These are phyloP conservation scores for Helicorthomorpha holstii DNA, from an alignment of 1,140 invertebrate species.

Conservation along the genomic window DNA sequence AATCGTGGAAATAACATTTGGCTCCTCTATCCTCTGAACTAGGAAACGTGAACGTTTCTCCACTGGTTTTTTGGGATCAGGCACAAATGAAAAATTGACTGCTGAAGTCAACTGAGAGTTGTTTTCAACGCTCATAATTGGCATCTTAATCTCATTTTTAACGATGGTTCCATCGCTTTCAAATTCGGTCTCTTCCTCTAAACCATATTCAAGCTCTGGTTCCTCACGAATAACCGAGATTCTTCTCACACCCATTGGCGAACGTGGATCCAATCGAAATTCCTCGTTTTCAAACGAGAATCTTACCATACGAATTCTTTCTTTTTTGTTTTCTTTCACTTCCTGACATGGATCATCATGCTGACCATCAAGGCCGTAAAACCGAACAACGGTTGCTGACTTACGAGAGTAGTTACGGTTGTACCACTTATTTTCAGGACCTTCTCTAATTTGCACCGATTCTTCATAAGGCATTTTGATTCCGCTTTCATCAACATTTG, in stretches of 20 bases:
- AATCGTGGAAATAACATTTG: too few relatives aligned
- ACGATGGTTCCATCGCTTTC: background rate
- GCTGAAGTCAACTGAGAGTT: background rate
- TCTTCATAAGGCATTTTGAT: background rate
- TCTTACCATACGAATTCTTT: background rate
- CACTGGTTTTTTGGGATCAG: background rate
- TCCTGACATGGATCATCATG: background rate
- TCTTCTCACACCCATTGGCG: background rate
- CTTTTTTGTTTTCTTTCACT: background rate
- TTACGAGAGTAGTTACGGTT: background rate
- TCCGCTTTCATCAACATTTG: background rate
- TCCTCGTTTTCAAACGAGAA: conserved; percentile 1
- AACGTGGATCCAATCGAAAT: background rate
- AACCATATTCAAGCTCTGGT: background rate
- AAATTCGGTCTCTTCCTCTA: background rate
- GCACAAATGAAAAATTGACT: background rate
- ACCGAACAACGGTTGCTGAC: background rate
- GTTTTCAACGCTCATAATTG: background rate
- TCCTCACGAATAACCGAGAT: background rate
- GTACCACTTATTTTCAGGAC: background rate
- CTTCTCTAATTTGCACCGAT: background rate
- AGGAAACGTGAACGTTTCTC: background rate
- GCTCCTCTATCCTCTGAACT: background rate
- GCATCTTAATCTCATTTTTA: background rate
- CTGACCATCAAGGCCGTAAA: background rate